Percentiles rank a stretch among this genome's conserved stretches.
These are phyloP conservation scores for Aradophagus sp. DNA, from an alignment of 1,140 invertebrate species.

Conservation along the genomic window DNA sequence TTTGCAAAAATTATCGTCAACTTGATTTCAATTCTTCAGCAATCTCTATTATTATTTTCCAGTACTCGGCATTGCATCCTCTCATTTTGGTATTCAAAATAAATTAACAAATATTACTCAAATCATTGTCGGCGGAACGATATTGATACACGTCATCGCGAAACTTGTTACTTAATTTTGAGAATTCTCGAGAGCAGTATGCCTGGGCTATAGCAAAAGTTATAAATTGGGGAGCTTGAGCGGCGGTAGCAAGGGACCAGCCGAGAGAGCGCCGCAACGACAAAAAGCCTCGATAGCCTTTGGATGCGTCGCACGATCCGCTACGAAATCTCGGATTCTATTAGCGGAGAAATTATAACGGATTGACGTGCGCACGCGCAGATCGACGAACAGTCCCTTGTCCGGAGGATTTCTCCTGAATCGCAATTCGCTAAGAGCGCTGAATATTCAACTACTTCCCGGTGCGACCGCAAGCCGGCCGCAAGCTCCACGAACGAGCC, in stretches of 20 bases:
- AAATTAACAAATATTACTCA: too few relatives aligned
- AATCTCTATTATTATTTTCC: too few relatives aligned
- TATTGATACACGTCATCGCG: too few relatives aligned
- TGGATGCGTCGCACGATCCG: constrained; percentile 67
- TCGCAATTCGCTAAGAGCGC: constrained; percentile 62
- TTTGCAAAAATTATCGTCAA: too few relatives aligned
- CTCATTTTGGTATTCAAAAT: too few relatives aligned
- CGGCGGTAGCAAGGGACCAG: constrained; percentile 29
- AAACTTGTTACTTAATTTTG: too few relatives aligned
- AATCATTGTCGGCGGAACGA: too few relatives aligned
- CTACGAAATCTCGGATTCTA: constrained; percentile 74
- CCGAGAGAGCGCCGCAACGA: constrained; percentile 19
- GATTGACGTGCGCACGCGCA: constrained; percentile 66
- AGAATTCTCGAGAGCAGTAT: too few relatives aligned
- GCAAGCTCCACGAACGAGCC: constrained; percentile 30
- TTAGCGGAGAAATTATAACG: constrained; percentile 75
- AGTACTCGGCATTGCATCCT: too few relatives aligned
- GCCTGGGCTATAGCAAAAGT: too few relatives aligned
- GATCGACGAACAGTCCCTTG: constrained; percentile 58
- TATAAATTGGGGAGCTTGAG: too few relatives aligned
- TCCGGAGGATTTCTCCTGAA: constrained; percentile 71
- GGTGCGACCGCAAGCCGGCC: constrained; percentile 63
- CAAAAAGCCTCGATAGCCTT: constrained; percentile 42
- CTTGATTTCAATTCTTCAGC: too few relatives aligned
- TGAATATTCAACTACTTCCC: constrained; percentile 72